Evolutionary conservation across 2,113 vertebrate species (phyloP).

Genomic region (Atlantisia rogersi): DNA sequence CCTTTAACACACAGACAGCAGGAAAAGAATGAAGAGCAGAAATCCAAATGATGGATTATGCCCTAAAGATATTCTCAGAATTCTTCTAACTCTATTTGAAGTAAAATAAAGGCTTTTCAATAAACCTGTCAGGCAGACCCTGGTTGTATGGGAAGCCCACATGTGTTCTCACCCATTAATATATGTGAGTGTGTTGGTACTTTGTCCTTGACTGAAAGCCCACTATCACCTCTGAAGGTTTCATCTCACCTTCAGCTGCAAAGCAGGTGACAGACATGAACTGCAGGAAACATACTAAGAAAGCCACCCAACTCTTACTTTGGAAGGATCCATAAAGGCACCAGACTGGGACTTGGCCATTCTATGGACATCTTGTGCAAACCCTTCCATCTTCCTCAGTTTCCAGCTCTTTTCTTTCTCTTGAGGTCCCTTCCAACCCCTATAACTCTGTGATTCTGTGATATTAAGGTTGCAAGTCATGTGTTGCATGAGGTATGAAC

Average conservation of each 20-base stretch:
- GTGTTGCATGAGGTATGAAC: not conserved
- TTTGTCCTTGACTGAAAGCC: not conserved
- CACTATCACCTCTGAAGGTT: not conserved
- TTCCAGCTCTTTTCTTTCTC: not conserved
- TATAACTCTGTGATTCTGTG: too few relatives aligned
- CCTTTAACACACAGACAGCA: not conserved
- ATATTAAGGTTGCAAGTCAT: not conserved
- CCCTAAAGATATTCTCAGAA: not conserved
- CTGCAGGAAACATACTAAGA: not conserved
- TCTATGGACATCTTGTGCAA: not conserved
- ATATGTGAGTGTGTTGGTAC: not conserved
- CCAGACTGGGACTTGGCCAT: not conserved
- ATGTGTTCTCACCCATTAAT: not conserved
- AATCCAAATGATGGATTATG: not conserved
- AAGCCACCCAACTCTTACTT: not conserved
- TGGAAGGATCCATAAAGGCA: not conserved
- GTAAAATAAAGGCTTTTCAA: not conserved
- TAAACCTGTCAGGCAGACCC: not conserved
- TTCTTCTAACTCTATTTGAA: not conserved
- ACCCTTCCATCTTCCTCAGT: not conserved
- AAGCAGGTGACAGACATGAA: not conserved
- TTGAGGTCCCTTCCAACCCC: too few relatives aligned
- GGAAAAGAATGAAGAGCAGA: not conserved
- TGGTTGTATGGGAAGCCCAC: not conserved
- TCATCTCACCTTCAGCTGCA: not conserved